Evolutionary conservation across 1,140 invertebrate species (phyloP), one percentile per base, ranked within the genome.

Genomic region (Steinernema khuongi): DNA sequence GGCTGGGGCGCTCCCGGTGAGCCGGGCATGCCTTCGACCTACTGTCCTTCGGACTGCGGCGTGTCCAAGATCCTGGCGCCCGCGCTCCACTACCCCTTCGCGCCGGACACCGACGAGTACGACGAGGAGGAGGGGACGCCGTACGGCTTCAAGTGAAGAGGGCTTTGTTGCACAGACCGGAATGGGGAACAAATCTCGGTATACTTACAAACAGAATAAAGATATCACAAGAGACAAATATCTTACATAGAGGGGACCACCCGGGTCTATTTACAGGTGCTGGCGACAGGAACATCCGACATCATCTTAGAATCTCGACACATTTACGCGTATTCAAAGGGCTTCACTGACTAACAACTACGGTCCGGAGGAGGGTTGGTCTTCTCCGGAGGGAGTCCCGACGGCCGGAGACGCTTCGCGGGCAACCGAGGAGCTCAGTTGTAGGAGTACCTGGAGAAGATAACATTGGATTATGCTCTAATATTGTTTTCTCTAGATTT

Each of bases 41-140:
- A 77, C 33, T 77, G 76, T 33, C 76, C 76, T 28, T 77, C 76
- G 1, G 76, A 77, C 72, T 77, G 76, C 67, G 76, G 76, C 29
- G 76, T 77, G 14, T 74, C 73, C 33, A 72, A 67, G 11, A 76
- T 77, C 67, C 41, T 77, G 26, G 76, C 76, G 28, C 69, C 43
- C 50, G 44, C 72, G 7, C 70, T n/a, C 33, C 14, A n/a, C 19
- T 26, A 26, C 19, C 50, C 50, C 19, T 60, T 60, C 50, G 26
- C 26, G 50, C 50, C 50, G 14, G 50, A 60, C 19, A 22, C 4
- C 7, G 50, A 60, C 19, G 50, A n/a, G 11, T 60, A 60, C 50
- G 50, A 60, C 19, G 50, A 60, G 14, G 50, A 60, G 26, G 50
- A 41, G n/a, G n/a, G n/a, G 36, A 41, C 7, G 7, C 36, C 36